Conservation (phyloP, 2,888 invertebrate genomes). For the Ctena decussata region DNA sequence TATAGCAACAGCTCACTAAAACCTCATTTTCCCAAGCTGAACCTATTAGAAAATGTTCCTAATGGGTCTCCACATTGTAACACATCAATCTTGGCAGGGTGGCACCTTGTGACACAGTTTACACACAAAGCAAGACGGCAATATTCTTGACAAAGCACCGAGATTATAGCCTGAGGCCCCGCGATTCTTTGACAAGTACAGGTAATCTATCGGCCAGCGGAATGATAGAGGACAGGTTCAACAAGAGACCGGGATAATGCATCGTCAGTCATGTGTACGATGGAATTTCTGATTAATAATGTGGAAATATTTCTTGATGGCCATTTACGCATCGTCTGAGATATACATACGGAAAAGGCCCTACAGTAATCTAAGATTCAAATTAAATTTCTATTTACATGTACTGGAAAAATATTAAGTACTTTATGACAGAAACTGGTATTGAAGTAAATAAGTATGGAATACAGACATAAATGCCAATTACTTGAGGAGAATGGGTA, state of each 20-base stretch:
- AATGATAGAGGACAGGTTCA: neutral
- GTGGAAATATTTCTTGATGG: slow-evolving; percentile 10
- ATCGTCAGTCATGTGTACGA: slow-evolving; percentile 13
- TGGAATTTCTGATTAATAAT: slow-evolving; percentile 14
- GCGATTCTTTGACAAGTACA: slow-evolving; percentile 7
- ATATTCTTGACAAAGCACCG: slow-evolving; percentile 16
- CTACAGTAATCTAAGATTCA: neutral
- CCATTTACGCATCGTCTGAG: neutral
- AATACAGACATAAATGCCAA: no score
- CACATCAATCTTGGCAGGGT: slow-evolving; percentile 7
- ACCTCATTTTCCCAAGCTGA: neutral
- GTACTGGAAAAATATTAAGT: no score
- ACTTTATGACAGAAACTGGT: no score
- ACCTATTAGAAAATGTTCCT: neutral
- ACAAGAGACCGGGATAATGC: neutral
- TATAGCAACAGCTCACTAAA: neutral
- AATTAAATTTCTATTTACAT: neutral
- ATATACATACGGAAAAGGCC: neutral
- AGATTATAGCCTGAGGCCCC: neutral
- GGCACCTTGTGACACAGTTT: neutral
- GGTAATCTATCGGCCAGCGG: slow-evolving; percentile 12
- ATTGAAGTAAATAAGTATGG: no score
- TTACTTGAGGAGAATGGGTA: no score
- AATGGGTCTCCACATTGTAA: neutral
- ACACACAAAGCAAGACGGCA: slow-evolving; percentile 7